Conservation (phyloP, 2,888 invertebrate species). For the Acholoe squamosa region DNA sequence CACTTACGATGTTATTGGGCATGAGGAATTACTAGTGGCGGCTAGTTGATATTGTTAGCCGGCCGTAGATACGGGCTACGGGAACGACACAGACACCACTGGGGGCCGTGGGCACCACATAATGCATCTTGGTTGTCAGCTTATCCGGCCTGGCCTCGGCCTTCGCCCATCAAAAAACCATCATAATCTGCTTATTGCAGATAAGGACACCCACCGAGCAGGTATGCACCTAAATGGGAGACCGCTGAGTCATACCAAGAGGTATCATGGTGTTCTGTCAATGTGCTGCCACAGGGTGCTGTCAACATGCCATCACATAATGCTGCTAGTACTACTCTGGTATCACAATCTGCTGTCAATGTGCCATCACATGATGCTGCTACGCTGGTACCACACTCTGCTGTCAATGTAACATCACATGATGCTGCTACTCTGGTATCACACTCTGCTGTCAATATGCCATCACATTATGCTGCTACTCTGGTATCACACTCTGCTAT, state of each 20-base stretch:
- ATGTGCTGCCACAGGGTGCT: background rate
- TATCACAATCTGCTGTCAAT: background rate
- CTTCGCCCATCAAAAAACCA: slow-evolving; percentile 42
- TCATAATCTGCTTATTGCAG: slow-evolving; percentile 54
- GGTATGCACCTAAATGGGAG: slow-evolving; percentile 9
- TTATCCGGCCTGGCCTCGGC: slow-evolving; percentile 47
- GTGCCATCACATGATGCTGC: no score
- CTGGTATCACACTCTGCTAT: no score
- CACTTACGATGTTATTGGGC: background rate
- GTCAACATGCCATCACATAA: background rate
- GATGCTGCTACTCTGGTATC: no score
- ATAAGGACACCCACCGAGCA: slow-evolving; percentile 20
- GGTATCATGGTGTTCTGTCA: slow-evolving; percentile 6
- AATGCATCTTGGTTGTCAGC: slow-evolving; percentile 60
- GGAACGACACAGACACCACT: slow-evolving; percentile 41
- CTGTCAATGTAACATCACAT: no score
- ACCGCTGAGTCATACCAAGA: slow-evolving; percentile 11
- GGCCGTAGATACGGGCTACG: background rate
- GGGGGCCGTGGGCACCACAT: slow-evolving; percentile 9
- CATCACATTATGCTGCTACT: background rate
- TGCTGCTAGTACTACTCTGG: no score
- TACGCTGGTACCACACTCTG: no score
- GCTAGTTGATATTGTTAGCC: slow-evolving; percentile 30
- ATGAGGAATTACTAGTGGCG: slow-evolving; percentile 1
- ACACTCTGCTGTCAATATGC: background rate